Base-by-base conservation (phyloP, 2,113 vertebrate species). In the Melierax canorus region DNA sequence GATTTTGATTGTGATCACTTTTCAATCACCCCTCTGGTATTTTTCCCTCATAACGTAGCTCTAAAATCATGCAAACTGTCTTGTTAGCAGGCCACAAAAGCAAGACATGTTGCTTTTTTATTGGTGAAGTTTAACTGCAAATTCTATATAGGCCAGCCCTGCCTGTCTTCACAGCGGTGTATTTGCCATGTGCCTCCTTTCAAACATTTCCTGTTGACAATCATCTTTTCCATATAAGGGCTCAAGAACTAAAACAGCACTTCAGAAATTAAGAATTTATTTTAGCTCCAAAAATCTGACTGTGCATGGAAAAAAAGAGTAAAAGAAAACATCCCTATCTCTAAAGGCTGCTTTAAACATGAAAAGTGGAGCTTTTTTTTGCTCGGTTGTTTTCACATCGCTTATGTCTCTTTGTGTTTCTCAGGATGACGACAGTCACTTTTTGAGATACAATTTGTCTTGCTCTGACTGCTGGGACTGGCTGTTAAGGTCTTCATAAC, bases 221-320 rank as follows among this genome's bases (percentile, higher is more conserved):
- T 23, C 32, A 34, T 66, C 81, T 87, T 86, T 58, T 50, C 89
- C 81, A 74, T 91, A 94, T 73, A 80, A 0, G 4, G 94, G 48
- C 89, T 89, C 46, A 78, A 79, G 53, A 88, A 82, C 48, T 80
- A 82, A 91, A 84, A 91, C n/a, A 66, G 45, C 56, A 78, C 95
- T 96, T 94, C 38, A 93, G 64, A 95, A 95, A 95, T 91, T 69
- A 81, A 87, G 86, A 95, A 80, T 77, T 88, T 1, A 92, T 85
- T 97, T 95, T 81, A 60, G 72, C 32, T 72, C 71, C 41, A 90
- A 82, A 93, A 78, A 82, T 88, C 30, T 86, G 58, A 86, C 88
- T 21, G 46, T 43, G 88, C 89, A 86, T 38, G 43, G 46, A 50
- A 38, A 36, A 58, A 76, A 64, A 59, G 9, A 63, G 62, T 16